Base-by-base conservation (phyloP, 2,797 vertebrate species). In the Amblyopsis hoosieri region DNA sequence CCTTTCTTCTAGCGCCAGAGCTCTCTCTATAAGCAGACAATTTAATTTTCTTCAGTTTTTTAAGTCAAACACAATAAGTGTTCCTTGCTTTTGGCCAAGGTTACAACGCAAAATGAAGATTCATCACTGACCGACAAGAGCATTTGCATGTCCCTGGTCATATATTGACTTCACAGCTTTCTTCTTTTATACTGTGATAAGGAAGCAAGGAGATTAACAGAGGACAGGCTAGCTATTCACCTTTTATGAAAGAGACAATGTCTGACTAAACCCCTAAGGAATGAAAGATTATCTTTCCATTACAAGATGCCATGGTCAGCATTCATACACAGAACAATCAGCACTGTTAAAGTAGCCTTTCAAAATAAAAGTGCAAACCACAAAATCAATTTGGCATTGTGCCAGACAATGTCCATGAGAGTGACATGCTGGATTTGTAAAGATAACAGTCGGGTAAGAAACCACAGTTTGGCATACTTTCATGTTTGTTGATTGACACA, bases 401-500 rank as follows among this genome's bases (percentile, higher is more conserved):
- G 13, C 6, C 23, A 6, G 33, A 12, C 55, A 57, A 62, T 56
- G 17, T 64, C 56, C 53, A 17, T 45, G 47, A 17, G 15, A 15
- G 23, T 59, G 49, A 63, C 14, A 66, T 29, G 12, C 13, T 52
- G 59, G 15, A 64, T 76, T 78, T 29, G 33, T 51, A 42, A 42
- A 17, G 46, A 60, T 54, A 14, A 48, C 60, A 54, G 46, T 55
- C 53, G 5, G 33, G 57, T 58, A 56, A 59, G 71, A 61, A 70
- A 71, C 65, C 72, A 70, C 66, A 37, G 68, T 61, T 45, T 19
- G 2, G 31, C 58, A 68, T 15, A 12, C 47, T 37, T 17, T 31
- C 29, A 42, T 51, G 53, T 48, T 65, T 62, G 51, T 70, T 57
- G 46, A 61, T 52, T 80, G 68, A 82, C 59, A 72, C 29, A 48